Conservation (phyloP, 2,888 invertebrate species). For the Volucella inanis region DNA sequence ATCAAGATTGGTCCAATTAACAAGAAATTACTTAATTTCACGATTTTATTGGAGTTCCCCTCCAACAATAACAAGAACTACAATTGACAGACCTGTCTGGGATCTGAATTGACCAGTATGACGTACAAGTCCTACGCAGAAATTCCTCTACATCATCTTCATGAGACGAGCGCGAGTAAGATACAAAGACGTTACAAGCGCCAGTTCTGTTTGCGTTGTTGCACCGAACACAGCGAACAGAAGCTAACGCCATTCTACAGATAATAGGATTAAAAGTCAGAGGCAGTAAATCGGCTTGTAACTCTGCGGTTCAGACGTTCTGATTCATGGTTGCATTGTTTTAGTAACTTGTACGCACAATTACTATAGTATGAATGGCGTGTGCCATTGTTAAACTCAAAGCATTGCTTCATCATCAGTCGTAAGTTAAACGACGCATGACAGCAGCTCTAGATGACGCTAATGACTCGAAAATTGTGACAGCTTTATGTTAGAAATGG, state of each 20-base stretch:
- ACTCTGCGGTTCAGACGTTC: slow-evolving; percentile 17
- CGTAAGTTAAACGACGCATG: slow-evolving; percentile 5
- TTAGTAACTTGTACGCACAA: not conserved
- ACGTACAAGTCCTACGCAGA: slow-evolving; percentile 54
- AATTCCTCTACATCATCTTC: slow-evolving; percentile 40
- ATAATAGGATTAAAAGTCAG: slow-evolving; percentile 34
- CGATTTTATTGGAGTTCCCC: slow-evolving; percentile 38
- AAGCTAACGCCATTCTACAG: slow-evolving; percentile 40
- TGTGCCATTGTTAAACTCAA: slow-evolving; percentile 22
- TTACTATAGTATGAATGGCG: slow-evolving; percentile 29
- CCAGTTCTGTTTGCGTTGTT: slow-evolving; percentile 29
- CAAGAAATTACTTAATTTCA: slow-evolving; percentile 55
- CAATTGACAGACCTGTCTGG: slow-evolving; percentile 58
- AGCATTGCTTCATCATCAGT: not conserved
- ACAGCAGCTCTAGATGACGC: slow-evolving; percentile 38
- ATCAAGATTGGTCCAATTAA: slow-evolving; percentile 49
- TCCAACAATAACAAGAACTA: slow-evolving; percentile 18
- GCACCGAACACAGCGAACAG: slow-evolving; percentile 7
- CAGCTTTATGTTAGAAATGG: slow-evolving; percentile 29
- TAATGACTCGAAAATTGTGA: slow-evolving; percentile 17
- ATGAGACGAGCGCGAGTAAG: slow-evolving; percentile 36
- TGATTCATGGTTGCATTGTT: slow-evolving; percentile 12
- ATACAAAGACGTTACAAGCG: slow-evolving; percentile 36
- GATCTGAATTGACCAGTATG: slow-evolving; percentile 29
- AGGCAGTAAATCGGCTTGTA: slow-evolving; percentile 21